A percentile compares a stretch with the other conserved stretches of the same genome.
Conservation (phyloP, 2,113 vertebrate genomes). For the Toxotes jaculatrix region DNA sequence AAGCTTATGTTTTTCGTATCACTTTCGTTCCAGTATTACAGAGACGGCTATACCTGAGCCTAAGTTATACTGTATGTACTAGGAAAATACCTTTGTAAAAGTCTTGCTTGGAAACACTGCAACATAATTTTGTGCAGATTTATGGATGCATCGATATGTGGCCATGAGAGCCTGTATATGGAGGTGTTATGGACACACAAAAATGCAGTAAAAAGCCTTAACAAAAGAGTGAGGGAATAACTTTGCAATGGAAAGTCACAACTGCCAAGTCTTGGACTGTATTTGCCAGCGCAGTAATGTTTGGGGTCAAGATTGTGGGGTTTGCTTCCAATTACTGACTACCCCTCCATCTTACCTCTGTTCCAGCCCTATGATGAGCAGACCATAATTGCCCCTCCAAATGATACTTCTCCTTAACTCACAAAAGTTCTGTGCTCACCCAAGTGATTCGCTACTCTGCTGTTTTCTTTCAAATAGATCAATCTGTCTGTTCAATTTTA, state of each 20-base stretch:
- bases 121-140: slow-evolving; percentile 56
- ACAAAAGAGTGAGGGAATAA: slow-evolving; percentile 71
- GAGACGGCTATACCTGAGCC: slow-evolving; percentile 1
- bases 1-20: slow-evolving; percentile 48
- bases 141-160: slow-evolving; percentile 57
- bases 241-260: slow-evolving; percentile 70
- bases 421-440: slow-evolving; percentile 34
- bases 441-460: slow-evolving; percentile 13
- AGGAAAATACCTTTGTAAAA: slow-evolving; percentile 40
- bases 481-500: slow-evolving; percentile 24
- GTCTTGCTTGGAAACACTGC: slow-evolving; percentile 38
- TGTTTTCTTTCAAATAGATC: slow-evolving; percentile 10
- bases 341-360: slow-evolving; percentile 64
- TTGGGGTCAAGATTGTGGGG: slow-evolving; percentile 71
- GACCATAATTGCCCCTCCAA: slow-evolving; percentile 54
- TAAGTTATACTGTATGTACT: slow-evolving; percentile 9
- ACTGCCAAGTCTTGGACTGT: slow-evolving; percentile 65
- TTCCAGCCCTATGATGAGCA: slow-evolving; percentile 68
- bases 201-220: slow-evolving; percentile 64
- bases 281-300: slow-evolving; percentile 71
- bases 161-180: slow-evolving; percentile 46
- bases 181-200: slow-evolving; percentile 71
- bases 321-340: slow-evolving; percentile 70
- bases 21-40: slow-evolving; percentile 17
- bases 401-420: slow-evolving; percentile 56